Base-by-base conservation (phyloP, 1,140 invertebrate species). In the Nautilus pompilius region DNA sequence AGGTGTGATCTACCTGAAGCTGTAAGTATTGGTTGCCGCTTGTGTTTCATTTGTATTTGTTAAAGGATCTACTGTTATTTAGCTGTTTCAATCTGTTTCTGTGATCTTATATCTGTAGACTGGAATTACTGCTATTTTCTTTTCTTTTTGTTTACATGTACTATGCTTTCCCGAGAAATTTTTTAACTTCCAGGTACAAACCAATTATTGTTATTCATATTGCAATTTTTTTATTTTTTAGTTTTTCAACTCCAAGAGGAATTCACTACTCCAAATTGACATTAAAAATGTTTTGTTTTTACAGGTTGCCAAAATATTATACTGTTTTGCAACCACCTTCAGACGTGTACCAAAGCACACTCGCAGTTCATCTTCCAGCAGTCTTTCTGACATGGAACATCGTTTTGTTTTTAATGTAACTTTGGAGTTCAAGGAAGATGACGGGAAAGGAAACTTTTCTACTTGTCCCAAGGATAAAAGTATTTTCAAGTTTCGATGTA, bases 1-100 rank as follows among this genome's bases (percentile, higher is more conserved):
- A 87, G 94, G 65, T 98, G 96, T 85, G 91, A 96, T 79, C 91
- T 95, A 77, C 89, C 91, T n/a, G 95, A 99, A 85, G 94, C 94
- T n/a, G 95, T 98, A 89, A 87, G 91, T 90, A 51, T 30, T 51
- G 6, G 28, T 36, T 32, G 3, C 22, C 13, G 15, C n/a, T n/a
- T n/a, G n/a, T n/a, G n/a, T n/a, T n/a, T n/a, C n/a, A n/a, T n/a
- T n/a, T n/a, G n/a, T n/a, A n/a, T n/a, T n/a, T n/a, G n/a, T n/a
- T n/a, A n/a, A n/a, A n/a, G n/a, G n/a, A n/a, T n/a, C n/a, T n/a
- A n/a, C n/a, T n/a, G n/a, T n/a, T n/a, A n/a, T n/a, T n/a, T n/a
- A n/a, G n/a, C n/a, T n/a, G n/a, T n/a, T n/a, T n/a, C n/a, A n/a
- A n/a, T n/a, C n/a, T n/a, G n/a, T n/a, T n/a, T n/a, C n/a, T n/a